Evolutionary conservation across 2,113 vertebrate genomes (phyloP).

Genomic region (Thamnophis sirtalis): DNA sequence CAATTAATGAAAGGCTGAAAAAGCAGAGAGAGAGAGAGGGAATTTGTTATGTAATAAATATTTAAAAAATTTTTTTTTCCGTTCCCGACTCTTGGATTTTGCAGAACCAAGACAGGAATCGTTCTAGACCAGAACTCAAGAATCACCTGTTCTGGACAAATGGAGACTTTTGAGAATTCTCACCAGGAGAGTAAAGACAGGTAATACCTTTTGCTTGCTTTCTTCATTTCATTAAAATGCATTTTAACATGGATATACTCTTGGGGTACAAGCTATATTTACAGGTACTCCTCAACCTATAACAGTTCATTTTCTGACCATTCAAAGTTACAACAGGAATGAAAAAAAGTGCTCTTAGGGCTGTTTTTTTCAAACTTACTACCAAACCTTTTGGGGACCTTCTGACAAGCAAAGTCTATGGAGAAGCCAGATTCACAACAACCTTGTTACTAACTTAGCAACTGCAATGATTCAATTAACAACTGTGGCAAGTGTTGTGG

Average conservation of each 20-base stretch:
- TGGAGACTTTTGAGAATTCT: slow-evolving; percentile 73
- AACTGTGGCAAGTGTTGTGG: not conserved
- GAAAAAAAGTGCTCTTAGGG: too few species aligned
- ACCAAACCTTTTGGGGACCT: not conserved
- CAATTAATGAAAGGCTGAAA: slow-evolving; percentile 17
- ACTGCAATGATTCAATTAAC: not conserved
- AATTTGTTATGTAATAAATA: not conserved
- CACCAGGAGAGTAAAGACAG: slow-evolving; percentile 70
- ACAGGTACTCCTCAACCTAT: not conserved
- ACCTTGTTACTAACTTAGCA: not conserved
- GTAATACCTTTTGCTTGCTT: slow-evolving; percentile 35
- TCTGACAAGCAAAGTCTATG: not conserved
- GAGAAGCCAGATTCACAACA: not conserved
- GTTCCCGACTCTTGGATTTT: slow-evolving; percentile 18
- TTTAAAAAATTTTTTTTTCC: not conserved
- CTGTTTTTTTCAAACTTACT: too few species aligned
- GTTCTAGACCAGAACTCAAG: not conserved
- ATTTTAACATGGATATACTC: not conserved
- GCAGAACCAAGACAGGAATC: slow-evolving; percentile 18
- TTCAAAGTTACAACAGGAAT: too few species aligned
- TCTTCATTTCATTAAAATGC: not conserved
- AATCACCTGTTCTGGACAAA: slow-evolving; percentile 57
- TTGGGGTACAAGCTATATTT: not conserved
- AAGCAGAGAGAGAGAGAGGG: not conserved
- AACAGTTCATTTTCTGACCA: not conserved